Evolutionary conservation across 2,113 vertebrate species (phyloP).

Genomic region (Cricetomys ansorgei): DNA sequence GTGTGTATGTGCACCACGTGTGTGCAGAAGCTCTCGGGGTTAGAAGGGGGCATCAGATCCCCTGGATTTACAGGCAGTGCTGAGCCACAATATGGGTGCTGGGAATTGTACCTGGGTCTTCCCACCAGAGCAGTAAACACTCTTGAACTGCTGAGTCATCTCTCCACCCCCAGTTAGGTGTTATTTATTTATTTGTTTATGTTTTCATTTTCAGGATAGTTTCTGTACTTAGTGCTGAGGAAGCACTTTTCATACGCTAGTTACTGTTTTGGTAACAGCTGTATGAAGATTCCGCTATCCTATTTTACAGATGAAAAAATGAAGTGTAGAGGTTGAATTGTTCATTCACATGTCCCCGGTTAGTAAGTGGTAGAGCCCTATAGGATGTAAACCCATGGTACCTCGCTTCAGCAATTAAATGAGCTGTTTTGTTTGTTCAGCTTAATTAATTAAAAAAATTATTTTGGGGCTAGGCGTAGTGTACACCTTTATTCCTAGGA

Average conservation of each 20-base stretch:
- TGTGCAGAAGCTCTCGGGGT: background rate
- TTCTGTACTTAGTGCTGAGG: background rate
- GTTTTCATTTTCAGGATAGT: too few species aligned
- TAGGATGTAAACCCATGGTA: background rate
- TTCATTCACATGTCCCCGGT: background rate
- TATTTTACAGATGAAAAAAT: constrained; percentile 32
- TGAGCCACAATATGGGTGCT: background rate
- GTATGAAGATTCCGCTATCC: background rate
- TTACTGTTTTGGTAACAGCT: constrained; percentile 2
- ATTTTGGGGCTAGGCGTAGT: background rate
- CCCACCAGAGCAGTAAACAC: background rate
- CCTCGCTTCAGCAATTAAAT: background rate
- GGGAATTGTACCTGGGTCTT: background rate
- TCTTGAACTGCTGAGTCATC: background rate
- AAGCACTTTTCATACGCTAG: background rate
- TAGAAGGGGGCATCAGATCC: background rate
- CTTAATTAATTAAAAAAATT: background rate
- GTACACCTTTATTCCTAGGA: background rate
- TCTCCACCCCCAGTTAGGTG: background rate
- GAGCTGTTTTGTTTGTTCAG: background rate
- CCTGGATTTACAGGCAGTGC: background rate
- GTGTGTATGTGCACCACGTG: background rate
- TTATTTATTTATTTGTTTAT: background rate
- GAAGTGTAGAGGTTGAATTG: background rate
- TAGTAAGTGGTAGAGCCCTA: background rate